Percentiles rank a stretch among this genome's conserved stretches.
Conservation (phyloP, 2,888 invertebrate species). For the Epinotia demarniana region DNA sequence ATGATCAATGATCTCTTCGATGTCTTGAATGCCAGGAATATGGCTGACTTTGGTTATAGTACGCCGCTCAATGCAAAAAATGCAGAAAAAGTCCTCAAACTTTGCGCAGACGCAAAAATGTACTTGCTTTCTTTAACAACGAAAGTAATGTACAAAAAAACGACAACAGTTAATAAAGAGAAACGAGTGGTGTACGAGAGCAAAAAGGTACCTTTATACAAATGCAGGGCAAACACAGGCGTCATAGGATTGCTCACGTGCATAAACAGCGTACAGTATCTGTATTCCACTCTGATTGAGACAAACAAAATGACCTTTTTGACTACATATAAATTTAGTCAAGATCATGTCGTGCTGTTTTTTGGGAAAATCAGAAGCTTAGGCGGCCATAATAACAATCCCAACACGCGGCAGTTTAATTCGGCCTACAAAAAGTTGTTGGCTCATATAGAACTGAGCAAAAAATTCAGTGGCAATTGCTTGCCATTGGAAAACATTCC, state of each 20-base stretch:
- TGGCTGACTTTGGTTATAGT: conserved; percentile 31
- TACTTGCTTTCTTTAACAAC: conserved; percentile 9
- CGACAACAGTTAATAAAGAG: too few relatives aligned
- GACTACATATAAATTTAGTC: conserved; percentile 14
- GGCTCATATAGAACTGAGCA: conserved; percentile 1
- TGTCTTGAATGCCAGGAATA: conserved; percentile 45
- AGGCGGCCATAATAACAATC: conserved; percentile 13
- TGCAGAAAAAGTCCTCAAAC: not conserved
- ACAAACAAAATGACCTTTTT: not conserved
- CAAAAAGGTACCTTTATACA: too few relatives aligned
- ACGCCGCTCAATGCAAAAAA: conserved; percentile 2
- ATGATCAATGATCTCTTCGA: conserved; percentile 48
- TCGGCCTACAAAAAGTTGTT: conserved; percentile 5
- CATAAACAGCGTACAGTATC: not conserved
- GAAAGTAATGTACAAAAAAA: not conserved
- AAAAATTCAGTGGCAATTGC: conserved; percentile 10
- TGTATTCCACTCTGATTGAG: conserved; percentile 12
- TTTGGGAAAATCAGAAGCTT: conserved; percentile 3
- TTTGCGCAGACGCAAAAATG: not conserved
- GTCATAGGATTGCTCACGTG: conserved; percentile 17
- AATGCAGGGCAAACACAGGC: too few relatives aligned
- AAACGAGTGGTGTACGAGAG: too few relatives aligned
- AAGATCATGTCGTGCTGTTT: conserved; percentile 20
- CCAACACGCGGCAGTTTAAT: conserved; percentile 4
- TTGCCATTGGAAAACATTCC: conserved; percentile 16